phyloP scores from a whole-genome alignment of 2,888 invertebrate genomes.

The Agrenia bidenticulata region DNA sequence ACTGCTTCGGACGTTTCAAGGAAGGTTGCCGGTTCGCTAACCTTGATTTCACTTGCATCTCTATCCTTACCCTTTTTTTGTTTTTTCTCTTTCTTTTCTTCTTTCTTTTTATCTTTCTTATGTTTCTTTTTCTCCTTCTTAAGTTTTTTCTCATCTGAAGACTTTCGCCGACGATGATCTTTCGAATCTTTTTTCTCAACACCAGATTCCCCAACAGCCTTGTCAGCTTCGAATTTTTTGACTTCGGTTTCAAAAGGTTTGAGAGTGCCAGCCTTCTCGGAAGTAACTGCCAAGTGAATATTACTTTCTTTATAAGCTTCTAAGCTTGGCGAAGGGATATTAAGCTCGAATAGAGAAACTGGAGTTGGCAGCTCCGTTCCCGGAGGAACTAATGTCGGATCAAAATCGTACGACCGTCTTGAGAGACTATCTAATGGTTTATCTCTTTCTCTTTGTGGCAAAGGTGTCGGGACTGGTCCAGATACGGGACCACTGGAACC shows the following conservation, averaged over 20 bases:
- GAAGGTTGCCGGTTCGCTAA: neutral
- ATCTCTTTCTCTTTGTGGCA: neutral
- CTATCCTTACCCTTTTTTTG: constrained; percentile 55
- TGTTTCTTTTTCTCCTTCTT: constrained; percentile 56
- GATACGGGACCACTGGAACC: neutral
- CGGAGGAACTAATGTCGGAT: constrained; percentile 40
- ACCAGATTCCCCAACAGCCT: constrained; percentile 24
- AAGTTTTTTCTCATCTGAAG: constrained; percentile 39
- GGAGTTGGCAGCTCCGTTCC: constrained; percentile 38
- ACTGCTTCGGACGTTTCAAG: neutral
- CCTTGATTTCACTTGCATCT: too few relatives aligned
- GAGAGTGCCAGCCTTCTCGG: neutral
- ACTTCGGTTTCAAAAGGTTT: constrained; percentile 28
- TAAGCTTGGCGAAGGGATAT: constrained; percentile 14
- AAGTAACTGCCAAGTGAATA: neutral
- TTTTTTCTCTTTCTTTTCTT: constrained; percentile 55
- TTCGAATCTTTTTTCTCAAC: constrained; percentile 15
- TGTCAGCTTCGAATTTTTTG: constrained; percentile 55
- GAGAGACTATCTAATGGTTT: constrained; percentile 1
- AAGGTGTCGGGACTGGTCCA: neutral
- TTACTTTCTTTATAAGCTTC: neutral
- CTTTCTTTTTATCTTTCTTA: constrained; percentile 57
- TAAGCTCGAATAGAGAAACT: constrained; percentile 27
- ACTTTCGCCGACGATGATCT: constrained; percentile 27
- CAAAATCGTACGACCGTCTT: constrained; percentile 32